These are phyloP conservation scores for Rhagophthalmus giganteus DNA, from an alignment of 2,888 invertebrate species.

Conservation along the genomic window DNA sequence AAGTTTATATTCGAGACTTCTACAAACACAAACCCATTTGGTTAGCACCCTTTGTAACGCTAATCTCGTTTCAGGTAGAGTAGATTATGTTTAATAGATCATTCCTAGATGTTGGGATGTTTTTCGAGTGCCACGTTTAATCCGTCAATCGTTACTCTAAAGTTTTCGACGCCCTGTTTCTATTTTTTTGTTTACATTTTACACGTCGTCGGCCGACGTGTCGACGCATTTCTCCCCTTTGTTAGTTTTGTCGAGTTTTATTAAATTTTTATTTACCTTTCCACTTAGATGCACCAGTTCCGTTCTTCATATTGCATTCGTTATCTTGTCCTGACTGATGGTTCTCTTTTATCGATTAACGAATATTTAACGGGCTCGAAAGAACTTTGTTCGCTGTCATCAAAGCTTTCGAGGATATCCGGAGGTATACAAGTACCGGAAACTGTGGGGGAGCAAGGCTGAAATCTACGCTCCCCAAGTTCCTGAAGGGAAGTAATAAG, in stretches of 20 bases:
- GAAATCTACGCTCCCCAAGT: background rate
- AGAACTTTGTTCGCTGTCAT: background rate
- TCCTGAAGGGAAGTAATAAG: background rate
- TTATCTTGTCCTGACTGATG: background rate
- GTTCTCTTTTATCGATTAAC: background rate
- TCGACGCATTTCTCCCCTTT: too few relatives aligned
- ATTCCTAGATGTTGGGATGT: background rate
- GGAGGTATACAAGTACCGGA: slow-evolving; percentile 1
- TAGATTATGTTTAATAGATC: background rate
- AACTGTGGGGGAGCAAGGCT: slow-evolving; percentile 1
- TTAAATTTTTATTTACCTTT: background rate
- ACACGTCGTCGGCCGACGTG: too few relatives aligned
- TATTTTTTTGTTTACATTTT: too few relatives aligned
- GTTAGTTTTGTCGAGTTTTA: background rate
- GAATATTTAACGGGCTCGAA: background rate
- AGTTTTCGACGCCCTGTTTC: too few relatives aligned
- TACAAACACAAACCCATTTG: background rate
- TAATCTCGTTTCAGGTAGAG: background rate
- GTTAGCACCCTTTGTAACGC: background rate
- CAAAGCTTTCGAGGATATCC: background rate
- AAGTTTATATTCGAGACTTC: background rate
- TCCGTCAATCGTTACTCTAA: too few relatives aligned
- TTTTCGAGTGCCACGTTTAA: too few relatives aligned
- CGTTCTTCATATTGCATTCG: too few relatives aligned
- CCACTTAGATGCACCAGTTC: too few relatives aligned